Percentiles rank a stretch among this genome's conserved stretches.
Evolutionary conservation across 2,888 invertebrate genomes (phyloP).

Genomic region (Macrosiphum euphorbiae): DNA sequence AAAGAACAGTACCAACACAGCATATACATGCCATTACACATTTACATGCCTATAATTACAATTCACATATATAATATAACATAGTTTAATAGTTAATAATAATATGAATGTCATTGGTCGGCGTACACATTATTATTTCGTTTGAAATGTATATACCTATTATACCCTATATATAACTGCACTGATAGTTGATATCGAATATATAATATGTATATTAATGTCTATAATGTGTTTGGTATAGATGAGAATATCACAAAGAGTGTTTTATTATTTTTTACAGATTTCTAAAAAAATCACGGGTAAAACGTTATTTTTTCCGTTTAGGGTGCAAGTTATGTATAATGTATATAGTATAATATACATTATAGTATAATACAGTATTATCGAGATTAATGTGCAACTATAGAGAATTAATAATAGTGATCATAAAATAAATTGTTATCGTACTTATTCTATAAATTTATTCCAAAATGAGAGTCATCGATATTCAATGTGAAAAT

Average conservation of each 20-base stretch:
- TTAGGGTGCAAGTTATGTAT: neutral
- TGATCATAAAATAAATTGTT: neutral
- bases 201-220: neutral
- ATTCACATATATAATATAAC: neutral
- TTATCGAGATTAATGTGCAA: slow-evolving; percentile 10
- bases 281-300: neutral
- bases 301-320: neutral
- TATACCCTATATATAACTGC: neutral
- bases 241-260: neutral
- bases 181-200: neutral
- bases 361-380: neutral
- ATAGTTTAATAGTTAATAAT: neutral
- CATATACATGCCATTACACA: neutral
- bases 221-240: neutral
- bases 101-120: neutral
- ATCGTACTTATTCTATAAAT: slow-evolving; percentile 2
- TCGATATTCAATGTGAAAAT: neutral
- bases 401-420: slow-evolving; percentile 22
- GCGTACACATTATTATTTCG: neutral
- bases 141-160: neutral
- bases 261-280: neutral
- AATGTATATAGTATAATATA: neutral
- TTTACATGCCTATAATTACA: neutral
- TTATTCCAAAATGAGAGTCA: neutral
- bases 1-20: neutral